Percentiles rank a stretch among this genome's conserved stretches.
Evolutionary conservation across 2,888 invertebrate genomes (phyloP).

Genomic region (Meteorus colon): DNA sequence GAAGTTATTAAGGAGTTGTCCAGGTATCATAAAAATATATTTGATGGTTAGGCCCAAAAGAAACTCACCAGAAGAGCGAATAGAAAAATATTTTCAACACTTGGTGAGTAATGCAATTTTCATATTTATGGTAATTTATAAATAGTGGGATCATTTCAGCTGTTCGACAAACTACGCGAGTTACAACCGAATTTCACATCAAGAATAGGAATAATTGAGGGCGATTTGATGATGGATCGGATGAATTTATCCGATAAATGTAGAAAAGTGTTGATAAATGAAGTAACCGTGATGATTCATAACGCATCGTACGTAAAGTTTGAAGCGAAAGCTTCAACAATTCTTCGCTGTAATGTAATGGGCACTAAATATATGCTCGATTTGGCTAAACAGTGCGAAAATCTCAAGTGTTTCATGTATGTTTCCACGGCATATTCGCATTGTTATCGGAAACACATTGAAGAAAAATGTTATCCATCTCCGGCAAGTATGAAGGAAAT

Average conservation of each 20-base stretch:
- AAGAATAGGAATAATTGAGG: conserved; percentile 52
- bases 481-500: conserved; percentile 58
- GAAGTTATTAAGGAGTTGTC: conserved; percentile 58
- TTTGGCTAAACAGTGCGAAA: conserved; percentile 56
- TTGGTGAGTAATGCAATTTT: conserved; percentile 55
- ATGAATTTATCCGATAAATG: conserved; percentile 55
- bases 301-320: conserved; percentile 55
- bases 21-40: conserved; percentile 56
- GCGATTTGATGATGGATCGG: conserved; percentile 53
- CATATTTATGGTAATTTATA: conserved; percentile 36
- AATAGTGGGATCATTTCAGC: conserved; percentile 49
- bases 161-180: conserved; percentile 56
- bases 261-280: conserved; percentile 47
- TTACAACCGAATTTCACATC: conserved; percentile 50
- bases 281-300: conserved; percentile 60
- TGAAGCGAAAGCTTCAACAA: conserved; percentile 45
- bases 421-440: conserved; percentile 62
- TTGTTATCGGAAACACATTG: conserved; percentile 50
- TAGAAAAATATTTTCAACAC: conserved; percentile 52
- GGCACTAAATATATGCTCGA: conserved; percentile 60
- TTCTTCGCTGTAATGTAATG: conserved; percentile 56
- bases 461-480: conserved; percentile 60
- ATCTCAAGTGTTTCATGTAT: conserved; percentile 56
- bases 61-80: conserved; percentile 42
- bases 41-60: conserved; percentile 51